Conservation (phyloP, 2,888 invertebrate species). For the Meandrusa payeni region DNA sequence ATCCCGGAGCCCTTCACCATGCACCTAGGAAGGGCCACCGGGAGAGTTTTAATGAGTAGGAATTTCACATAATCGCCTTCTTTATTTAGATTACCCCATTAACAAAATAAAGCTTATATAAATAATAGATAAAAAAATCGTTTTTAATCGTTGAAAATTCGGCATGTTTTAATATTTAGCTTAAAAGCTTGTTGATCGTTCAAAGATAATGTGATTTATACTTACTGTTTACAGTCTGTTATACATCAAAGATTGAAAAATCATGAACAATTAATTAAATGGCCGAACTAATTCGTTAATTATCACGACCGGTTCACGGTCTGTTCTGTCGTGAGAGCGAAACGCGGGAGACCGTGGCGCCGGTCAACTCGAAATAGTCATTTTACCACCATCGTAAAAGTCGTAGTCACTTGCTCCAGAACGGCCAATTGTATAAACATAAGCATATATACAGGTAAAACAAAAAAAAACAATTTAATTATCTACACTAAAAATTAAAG, state of each 20-base stretch:
- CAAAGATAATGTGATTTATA: constrained; percentile 14
- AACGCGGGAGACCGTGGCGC: constrained; percentile 20
- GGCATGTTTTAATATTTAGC: too few relatives aligned
- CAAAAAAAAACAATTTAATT: too few relatives aligned
- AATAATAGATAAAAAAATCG: neutral
- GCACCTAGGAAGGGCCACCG: too few relatives aligned
- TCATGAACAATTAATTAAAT: constrained; percentile 42
- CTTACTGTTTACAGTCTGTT: constrained; percentile 24
- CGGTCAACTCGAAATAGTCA: constrained; percentile 47
- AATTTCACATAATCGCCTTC: too few relatives aligned
- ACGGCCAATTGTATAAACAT: constrained; percentile 22
- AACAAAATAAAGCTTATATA: too few relatives aligned
- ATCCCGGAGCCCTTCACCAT: too few relatives aligned
- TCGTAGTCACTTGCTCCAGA: constrained; percentile 28
- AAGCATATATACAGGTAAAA: too few relatives aligned
- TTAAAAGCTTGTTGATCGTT: too few relatives aligned
- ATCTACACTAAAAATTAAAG: too few relatives aligned
- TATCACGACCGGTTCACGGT: constrained; percentile 38
- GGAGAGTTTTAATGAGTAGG: too few relatives aligned
- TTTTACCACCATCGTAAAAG: constrained; percentile 44
- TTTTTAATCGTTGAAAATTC: too few relatives aligned
- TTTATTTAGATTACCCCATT: too few relatives aligned
- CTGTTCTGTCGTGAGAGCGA: constrained; percentile 36
- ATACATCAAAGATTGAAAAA: constrained; percentile 35
- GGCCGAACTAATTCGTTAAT: constrained; percentile 56